Evolutionary conservation across 2,888 invertebrate genomes (phyloP), one percentile per base, ranked within the genome.

Genomic region (Drosophila eohydei): DNA sequence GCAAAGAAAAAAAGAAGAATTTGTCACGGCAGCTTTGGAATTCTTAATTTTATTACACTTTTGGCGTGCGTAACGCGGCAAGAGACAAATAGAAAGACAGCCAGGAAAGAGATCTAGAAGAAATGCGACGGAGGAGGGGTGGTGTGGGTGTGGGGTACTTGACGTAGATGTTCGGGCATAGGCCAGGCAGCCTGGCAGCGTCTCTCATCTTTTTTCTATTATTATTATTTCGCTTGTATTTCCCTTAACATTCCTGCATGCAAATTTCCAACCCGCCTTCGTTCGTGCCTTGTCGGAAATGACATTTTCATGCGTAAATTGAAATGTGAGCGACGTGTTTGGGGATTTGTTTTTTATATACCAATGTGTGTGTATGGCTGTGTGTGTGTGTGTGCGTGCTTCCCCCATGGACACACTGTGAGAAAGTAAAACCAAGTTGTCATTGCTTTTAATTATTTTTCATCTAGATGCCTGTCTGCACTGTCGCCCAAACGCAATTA

Each of bases 221-320:
- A 21, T 54, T 48, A 44, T 46, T 34, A 38, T 54, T 38, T 50
- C 41, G 44, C 34, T 60, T 32, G 12, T 63, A 69, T 73, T 55
- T 52, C 50, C 40, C 46, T 56, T 26, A 62, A 75, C 82, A 87
- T 87, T 87, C 81, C 76, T 79, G 83, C 89, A 89, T 89, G 89
- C 89, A 89, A 89, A 89, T 89, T 89, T 83, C 48, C 61, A 66
- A 56, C 57, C 55, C 48, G 58, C 56, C 64, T 58, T 41, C 30
- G 43, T 56, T 43, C 50, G 58, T 69, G 55, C 68, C 56, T 54
- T 46, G 71, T 83, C 82, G 85, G 77, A 87, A 86, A 89, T 90
- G 88, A 83, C 90, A 91, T 91, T 88, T 90, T 90, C 88, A 89
- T 90, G 91, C 90, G 91, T 91, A 91, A 91, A 91, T 91, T 91